Percentiles rank a stretch among this genome's conserved stretches.
Evolutionary conservation across 1,140 invertebrate species (phyloP).

Genomic region (Magallana gigas): DNA sequence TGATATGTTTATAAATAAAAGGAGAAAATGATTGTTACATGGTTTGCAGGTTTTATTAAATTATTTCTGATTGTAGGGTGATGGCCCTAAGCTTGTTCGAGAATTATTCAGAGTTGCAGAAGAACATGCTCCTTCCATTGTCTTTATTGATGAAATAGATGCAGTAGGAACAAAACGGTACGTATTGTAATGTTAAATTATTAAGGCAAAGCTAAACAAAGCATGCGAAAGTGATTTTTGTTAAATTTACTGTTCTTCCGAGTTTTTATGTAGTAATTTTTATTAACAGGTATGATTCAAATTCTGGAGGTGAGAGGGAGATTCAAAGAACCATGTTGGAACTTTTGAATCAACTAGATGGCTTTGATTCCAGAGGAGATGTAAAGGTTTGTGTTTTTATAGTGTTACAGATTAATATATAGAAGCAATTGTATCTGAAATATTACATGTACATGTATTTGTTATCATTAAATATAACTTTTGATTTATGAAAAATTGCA

Average conservation of each 20-base stretch:
- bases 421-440: not conserved
- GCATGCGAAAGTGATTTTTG: too few species aligned
- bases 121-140: constrained; percentile 99
- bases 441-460: not conserved
- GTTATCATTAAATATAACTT: not conserved
- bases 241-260: not conserved
- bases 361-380: constrained; percentile 97
- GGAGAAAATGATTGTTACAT: not conserved
- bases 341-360: constrained; percentile 98
- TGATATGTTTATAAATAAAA: not conserved
- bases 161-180: constrained; percentile 98
- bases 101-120: constrained; percentile 99
- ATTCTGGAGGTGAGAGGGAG: constrained; percentile 99
- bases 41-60: not conserved
- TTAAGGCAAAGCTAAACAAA: too few species aligned
- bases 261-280: not conserved
- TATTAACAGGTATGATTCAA: constrained; percentile 92
- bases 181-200: not conserved
- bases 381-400: constrained; percentile 86
- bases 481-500: constrained; percentile 73
- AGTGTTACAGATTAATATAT: too few species aligned
- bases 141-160: constrained; percentile 99
- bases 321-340: constrained; percentile 99
- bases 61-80: constrained; percentile 84
- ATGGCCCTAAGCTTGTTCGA: constrained; percentile 98